phyloP scores from a whole-genome alignment of 2,797 vertebrate species.

The Hoplostethus atlanticus region DNA sequence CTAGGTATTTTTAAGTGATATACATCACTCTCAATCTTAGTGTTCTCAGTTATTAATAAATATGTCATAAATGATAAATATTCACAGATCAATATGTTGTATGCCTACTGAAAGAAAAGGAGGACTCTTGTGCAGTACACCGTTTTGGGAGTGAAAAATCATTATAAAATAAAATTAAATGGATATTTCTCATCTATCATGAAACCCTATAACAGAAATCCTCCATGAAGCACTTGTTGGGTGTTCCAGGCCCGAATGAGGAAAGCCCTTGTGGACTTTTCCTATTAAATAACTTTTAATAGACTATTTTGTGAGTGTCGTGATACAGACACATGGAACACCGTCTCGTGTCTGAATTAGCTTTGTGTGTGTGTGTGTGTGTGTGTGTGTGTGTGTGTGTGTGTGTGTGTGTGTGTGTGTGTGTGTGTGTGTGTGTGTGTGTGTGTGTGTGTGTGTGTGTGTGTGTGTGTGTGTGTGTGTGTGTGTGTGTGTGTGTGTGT shows the following conservation, averaged over 20 bases:
- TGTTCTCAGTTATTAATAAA: no score
- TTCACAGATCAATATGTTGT: not conserved
- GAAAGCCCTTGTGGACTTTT: constrained; percentile 43
- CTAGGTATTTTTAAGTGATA: no score
- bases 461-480: no score
- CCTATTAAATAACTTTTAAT: constrained; percentile 13
- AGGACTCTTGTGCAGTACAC: not conserved
- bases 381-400: no score
- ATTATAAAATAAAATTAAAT: not conserved
- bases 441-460: constrained; percentile 16
- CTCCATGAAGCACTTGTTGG: not conserved
- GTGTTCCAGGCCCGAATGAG: constrained; percentile 45
- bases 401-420: no score
- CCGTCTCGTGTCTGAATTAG: constrained; percentile 34
- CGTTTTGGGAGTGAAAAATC: constrained; percentile 4
- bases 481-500: no score
- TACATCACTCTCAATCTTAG: no score
- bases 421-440: no score
- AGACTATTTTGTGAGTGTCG: constrained; percentile 28
- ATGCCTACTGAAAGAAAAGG: not conserved
- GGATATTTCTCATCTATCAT: no score
- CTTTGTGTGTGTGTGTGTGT: constrained; percentile 19
- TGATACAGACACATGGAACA: constrained; percentile 58
- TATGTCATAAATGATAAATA: no score
- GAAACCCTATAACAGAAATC: no score